These are phyloP conservation scores for Nomada ferruginata DNA, from an alignment of 2,888 invertebrate species.

Conservation along the genomic window DNA sequence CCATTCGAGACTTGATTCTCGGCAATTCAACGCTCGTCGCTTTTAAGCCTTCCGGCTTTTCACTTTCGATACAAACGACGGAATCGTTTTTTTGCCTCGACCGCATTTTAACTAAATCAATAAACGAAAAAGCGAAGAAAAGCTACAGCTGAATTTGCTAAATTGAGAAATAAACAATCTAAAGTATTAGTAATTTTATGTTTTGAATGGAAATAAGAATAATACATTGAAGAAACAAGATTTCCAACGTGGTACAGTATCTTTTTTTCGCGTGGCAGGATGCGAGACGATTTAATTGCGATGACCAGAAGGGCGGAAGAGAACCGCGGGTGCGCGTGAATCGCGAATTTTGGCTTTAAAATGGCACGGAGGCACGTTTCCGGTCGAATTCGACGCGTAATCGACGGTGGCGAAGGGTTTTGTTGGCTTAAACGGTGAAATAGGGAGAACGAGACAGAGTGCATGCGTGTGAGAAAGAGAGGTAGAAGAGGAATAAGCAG, in stretches of 20 bases:
- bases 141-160: no score
- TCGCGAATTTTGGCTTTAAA: background rate
- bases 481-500: constrained; percentile 1
- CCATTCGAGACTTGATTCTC: no score
- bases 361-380: background rate
- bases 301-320: background rate
- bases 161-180: no score
- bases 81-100: no score
- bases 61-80: no score
- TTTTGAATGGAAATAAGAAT: no score
- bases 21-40: no score
- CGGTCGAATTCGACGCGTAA: constrained; percentile 16
- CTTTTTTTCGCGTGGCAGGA: background rate
- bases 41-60: no score
- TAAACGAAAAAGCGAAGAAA: no score
- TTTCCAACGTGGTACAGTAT: background rate
- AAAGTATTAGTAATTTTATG: no score
- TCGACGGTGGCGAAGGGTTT: constrained; percentile 31
- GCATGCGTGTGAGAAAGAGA: background rate
- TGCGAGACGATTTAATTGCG: constrained; percentile 29
- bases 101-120: no score
- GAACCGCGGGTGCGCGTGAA: background rate
- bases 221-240: background rate
- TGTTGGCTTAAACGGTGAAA: background rate
- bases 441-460: background rate